Percentiles rank a stretch among this genome's conserved stretches.
phyloP scores from a whole-genome alignment of 1,140 invertebrate species.

The Pogonomyrmex californicus region DNA sequence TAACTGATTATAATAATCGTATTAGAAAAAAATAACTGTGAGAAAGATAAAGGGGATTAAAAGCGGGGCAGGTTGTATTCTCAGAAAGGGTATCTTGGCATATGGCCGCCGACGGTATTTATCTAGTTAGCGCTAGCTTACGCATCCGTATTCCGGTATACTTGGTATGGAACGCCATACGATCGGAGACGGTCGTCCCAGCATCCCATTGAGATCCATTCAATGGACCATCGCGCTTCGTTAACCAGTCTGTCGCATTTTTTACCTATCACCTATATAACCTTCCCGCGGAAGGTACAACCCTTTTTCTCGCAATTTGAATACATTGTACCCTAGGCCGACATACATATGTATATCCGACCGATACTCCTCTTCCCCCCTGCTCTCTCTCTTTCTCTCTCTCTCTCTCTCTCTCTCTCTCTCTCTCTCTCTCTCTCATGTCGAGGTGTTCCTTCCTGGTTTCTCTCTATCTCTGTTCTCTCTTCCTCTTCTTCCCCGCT shows the following conservation, averaged over 20 bases:
- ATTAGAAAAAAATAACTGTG: constrained; percentile 5
- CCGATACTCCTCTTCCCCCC: constrained; percentile 80
- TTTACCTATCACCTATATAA: constrained; percentile 79
- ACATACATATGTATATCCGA: constrained; percentile 87
- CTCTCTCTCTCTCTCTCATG: constrained; percentile 31
- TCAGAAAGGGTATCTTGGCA: constrained; percentile 71
- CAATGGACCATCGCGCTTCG: constrained; percentile 87
- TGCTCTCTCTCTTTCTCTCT: constrained; percentile 26
- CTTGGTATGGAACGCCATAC: constrained; percentile 69
- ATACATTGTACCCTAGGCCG: constrained; percentile 86
- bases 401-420: constrained; percentile 52
- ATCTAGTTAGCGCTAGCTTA: constrained; percentile 81
- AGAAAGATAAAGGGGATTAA: constrained; percentile 33
- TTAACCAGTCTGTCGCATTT: constrained; percentile 87
- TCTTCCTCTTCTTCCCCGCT: constrained; percentile 28
- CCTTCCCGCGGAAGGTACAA: constrained; percentile 80
- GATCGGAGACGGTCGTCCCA: constrained; percentile 79
- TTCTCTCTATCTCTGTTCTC: constrained; percentile 40
- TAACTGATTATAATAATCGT: background rate
- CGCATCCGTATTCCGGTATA: constrained; percentile 70
- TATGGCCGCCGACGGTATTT: constrained; percentile 82
- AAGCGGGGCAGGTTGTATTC: constrained; percentile 61
- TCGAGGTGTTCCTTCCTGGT: constrained; percentile 32
- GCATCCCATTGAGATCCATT: constrained; percentile 85
- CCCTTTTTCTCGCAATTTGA: constrained; percentile 86